Conservation (phyloP, 2,888 invertebrate genomes). For the Lasioglossum marginatum region DNA sequence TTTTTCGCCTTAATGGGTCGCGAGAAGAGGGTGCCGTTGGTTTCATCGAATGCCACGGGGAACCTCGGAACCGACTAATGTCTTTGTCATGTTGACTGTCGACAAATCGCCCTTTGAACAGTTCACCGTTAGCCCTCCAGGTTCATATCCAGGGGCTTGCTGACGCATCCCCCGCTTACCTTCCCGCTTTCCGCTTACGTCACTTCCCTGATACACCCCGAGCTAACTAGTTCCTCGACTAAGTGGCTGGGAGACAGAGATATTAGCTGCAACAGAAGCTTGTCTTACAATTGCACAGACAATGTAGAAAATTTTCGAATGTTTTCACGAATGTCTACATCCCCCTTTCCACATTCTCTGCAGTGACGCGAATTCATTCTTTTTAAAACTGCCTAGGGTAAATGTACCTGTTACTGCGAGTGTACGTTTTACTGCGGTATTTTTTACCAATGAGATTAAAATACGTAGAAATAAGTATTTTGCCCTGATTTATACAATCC, state of each 20-base stretch:
- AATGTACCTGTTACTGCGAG: too few species aligned
- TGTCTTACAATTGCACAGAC: not conserved
- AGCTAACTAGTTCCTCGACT: conserved; percentile 41
- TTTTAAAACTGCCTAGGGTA: too few species aligned
- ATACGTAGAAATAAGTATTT: too few species aligned
- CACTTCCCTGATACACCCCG: conserved; percentile 30
- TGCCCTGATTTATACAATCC: too few species aligned
- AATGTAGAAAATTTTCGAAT: not conserved
- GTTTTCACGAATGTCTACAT: not conserved
- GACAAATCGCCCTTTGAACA: conserved; percentile 81
- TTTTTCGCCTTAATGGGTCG: conserved; percentile 72
- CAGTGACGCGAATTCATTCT: too few species aligned
- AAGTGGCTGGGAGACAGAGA: not conserved
- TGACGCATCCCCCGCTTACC: conserved; percentile 31
- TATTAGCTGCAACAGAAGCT: not conserved
- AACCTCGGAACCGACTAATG: conserved; percentile 75
- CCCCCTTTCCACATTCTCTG: too few species aligned
- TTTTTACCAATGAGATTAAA: too few species aligned
- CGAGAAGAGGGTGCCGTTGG: conserved; percentile 60
- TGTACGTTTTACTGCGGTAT: too few species aligned
- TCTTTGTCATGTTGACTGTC: conserved; percentile 84
- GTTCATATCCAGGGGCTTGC: conserved; percentile 32
- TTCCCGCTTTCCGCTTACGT: conserved; percentile 39
- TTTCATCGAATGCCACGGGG: conserved; percentile 16
- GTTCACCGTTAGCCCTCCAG: conserved; percentile 45